Evolutionary conservation across 2,797 vertebrate genomes (phyloP), one percentile per base, ranked within the genome.

Genomic region (Brachyalestes nurse): DNA sequence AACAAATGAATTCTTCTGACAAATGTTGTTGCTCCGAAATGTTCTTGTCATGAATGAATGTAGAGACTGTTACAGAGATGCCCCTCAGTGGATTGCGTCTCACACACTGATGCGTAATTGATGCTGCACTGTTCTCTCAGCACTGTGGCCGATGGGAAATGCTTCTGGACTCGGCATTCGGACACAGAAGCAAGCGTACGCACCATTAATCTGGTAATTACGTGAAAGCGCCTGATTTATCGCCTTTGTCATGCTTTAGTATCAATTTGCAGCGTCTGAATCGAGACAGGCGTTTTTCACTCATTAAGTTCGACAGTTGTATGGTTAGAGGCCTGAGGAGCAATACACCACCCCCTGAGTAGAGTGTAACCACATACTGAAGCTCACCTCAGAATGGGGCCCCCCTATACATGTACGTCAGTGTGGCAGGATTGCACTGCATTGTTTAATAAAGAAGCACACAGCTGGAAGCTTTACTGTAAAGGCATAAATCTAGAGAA

Each of bases 201-300:
- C 80, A 80, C 53, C 80, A 84, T 85, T 82, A 84, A 82, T 86
- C 81, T 71, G 69, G 75, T 84, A 82, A 86, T 78, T 86, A 58
- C 66, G 67, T 80, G 76, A 88, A 75, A 53, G 40, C 38, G 53
- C 75, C 71, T 85, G 83, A 87, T 85, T 83, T 82, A 85, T 87
- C 47, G 47, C 66, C 21, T 70, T 83, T 83, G 70, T 84, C 78
- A 86, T 76, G 42, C 49, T 53, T 82, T 58, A 71, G 79, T 58
- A 71, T 83, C 77, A 64, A 76, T 79, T 79, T 77, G 60, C 84
- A 77, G 76, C 53, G 73, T 71, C 69, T 58, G 55, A 82, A 83
- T 61, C 45, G 42, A 73, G 78, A 79, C 77, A 70, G 74, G 62
- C 38, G 67, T 80, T 83, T 82, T 78, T 75, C 72, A 76, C 65